These are phyloP conservation scores for Etheostoma spectabile DNA, from an alignment of 2,113 vertebrate species.

Conservation along the genomic window DNA sequence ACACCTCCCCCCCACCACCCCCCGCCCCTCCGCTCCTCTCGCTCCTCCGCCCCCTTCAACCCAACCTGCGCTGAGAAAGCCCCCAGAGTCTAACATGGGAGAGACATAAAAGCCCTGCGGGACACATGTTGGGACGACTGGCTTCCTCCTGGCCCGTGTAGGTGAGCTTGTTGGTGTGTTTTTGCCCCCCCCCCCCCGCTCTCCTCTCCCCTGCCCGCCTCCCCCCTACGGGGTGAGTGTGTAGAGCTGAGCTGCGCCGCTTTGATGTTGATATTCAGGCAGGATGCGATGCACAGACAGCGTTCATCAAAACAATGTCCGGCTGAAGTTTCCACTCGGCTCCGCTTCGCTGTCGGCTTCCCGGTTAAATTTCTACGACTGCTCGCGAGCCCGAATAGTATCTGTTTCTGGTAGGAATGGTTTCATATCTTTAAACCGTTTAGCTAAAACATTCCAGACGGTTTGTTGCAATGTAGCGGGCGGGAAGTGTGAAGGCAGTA, in stretches of 20 bases:
- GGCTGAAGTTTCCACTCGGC: slow-evolving; percentile 75
- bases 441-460: slow-evolving; percentile 14
- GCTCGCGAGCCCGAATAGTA: not conserved
- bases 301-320: slow-evolving; percentile 77
- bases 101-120: slow-evolving; percentile 29
- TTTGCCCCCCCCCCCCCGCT: no score
- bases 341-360: slow-evolving; percentile 26
- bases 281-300: slow-evolving; percentile 67
- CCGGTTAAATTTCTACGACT: not conserved
- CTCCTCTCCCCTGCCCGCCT: no score
- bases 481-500: slow-evolving; percentile 73
- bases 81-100: slow-evolving; percentile 48
- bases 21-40: not conserved
- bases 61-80: slow-evolving; percentile 37
- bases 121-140: slow-evolving; percentile 56
- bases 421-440: not conserved
- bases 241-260: slow-evolving; percentile 45
- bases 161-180: slow-evolving; percentile 62
- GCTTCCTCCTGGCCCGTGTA: slow-evolving; percentile 48
- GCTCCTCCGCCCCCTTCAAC: not conserved
- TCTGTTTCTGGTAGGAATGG: not conserved
- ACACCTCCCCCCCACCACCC: not conserved
- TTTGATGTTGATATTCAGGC: slow-evolving; percentile 61
- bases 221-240: no score
- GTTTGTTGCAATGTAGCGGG: slow-evolving; percentile 58